Evolutionary conservation across 2,888 invertebrate genomes (phyloP).

Genomic region (Galeopsomyia nigrocyanea): DNA sequence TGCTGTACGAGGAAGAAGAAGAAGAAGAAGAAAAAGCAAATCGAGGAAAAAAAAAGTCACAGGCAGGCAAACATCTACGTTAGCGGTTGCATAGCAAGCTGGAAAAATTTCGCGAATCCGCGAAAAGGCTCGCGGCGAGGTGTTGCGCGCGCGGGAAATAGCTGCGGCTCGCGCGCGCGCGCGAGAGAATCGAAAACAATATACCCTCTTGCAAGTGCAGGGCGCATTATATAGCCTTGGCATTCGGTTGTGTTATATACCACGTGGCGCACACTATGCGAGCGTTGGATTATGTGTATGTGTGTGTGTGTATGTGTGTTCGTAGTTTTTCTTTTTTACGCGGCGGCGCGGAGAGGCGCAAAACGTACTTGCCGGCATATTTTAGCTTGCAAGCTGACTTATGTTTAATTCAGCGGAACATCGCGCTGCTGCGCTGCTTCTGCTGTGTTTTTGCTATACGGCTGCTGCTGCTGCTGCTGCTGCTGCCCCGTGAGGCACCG

Average conservation of each 20-base stretch:
- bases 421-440: conserved; percentile 51
- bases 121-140: background rate
- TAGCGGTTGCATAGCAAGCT: too few relatives aligned
- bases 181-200: conserved; percentile 19
- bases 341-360: background rate
- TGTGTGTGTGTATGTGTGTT: too few relatives aligned
- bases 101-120: too few relatives aligned
- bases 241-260: conserved; percentile 26
- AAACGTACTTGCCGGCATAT: conserved; percentile 47
- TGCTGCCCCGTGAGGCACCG: conserved; percentile 48
- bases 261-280: conserved; percentile 52
- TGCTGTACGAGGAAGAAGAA: too few relatives aligned
- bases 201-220: conserved; percentile 1
- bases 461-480: too few relatives aligned
- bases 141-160: conserved; percentile 6
- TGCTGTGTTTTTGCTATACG: too few relatives aligned
- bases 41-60: too few relatives aligned
- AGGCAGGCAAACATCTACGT: too few relatives aligned
- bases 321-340: background rate
- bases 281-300: background rate
- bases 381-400: conserved; percentile 56
- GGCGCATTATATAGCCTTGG: conserved; percentile 6
- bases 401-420: conserved; percentile 65
- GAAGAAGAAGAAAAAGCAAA: too few relatives aligned
- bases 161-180: conserved; percentile 14